Evolutionary conservation across 2,888 invertebrate genomes (phyloP), one percentile per base, ranked within the genome.

Genomic region (Leucozona laternaria): DNA sequence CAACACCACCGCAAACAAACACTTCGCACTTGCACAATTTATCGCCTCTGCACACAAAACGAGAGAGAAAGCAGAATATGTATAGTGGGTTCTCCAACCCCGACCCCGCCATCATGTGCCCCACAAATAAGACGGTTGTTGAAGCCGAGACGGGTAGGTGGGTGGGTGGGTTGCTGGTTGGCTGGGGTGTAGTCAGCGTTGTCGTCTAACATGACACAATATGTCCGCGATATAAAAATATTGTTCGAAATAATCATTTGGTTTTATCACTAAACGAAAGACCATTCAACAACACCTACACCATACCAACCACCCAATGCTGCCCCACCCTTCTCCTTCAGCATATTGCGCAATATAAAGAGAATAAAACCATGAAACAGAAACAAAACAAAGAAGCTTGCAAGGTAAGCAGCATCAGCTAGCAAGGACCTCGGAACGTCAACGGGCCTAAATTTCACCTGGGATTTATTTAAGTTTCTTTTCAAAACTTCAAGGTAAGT

Each of bases 171-270:
- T 37, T 40, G 13, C 34, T 58, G 20, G 37, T 37, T 4, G 11
- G 15, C 13, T 57, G 20, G 17, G 20, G 17, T 73, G 73, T 78
- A 50, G 71, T 34, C 57, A 34, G 31, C n/a, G 48, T 60, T 62
- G 73, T 79, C 71, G 53, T 58, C 71, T 58, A 40, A 75, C 75
- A 82, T 82, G 78, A 75, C 86, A 82, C 71, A 86, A 86, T 86
- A 86, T 86, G 86, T 86, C 82, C 78, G 34, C 78, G 86, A 45
- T 79, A 78, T 82, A 79, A 86, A 86, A 86, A 86, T 86, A 81
- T 82, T 75, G 75, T 81, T 75, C 82, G 71, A 86, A 79, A 75
- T 71, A 79, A 78, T 79, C 81, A 79, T 86, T 86, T 48, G 73
- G 64, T 81, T 75, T 34, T 66, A 48, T 48, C 25, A 31, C 66